Percentiles rank a stretch among this genome's conserved stretches.
phyloP scores from a whole-genome alignment of 1,140 invertebrate genomes.

The Hormaphis cornu region DNA sequence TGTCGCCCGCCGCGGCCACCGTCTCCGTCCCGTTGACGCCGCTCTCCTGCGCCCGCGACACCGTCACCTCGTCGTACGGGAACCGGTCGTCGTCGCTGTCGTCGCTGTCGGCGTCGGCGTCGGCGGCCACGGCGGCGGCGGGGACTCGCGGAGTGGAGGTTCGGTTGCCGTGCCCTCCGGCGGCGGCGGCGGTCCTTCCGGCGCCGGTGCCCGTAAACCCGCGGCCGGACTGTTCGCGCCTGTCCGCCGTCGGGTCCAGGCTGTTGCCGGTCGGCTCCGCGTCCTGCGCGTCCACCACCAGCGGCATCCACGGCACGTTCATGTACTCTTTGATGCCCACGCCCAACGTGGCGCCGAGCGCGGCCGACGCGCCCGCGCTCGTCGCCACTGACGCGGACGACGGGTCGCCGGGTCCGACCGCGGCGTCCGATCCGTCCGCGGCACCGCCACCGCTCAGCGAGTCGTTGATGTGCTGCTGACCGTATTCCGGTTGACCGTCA shows the following conservation, averaged over 20 bases:
- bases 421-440: neutral
- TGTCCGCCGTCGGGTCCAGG: conserved; percentile 5
- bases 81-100: neutral
- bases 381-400: neutral
- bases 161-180: neutral
- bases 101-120: neutral
- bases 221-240: conserved; percentile 13
- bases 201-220: neutral
- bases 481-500: conserved; percentile 13
- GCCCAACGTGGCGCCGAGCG: conserved; percentile 12
- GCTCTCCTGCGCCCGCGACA: too few relatives aligned
- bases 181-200: neutral
- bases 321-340: conserved; percentile 36
- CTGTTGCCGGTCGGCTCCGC: neutral
- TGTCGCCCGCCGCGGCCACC: conserved; percentile 38
- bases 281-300: conserved; percentile 4
- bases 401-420: neutral
- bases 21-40: neutral
- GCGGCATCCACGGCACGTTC: conserved; percentile 34
- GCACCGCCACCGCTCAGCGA: neutral
- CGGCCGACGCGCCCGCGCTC: neutral
- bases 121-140: too few relatives aligned
- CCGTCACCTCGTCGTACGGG: neutral
- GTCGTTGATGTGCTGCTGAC: conserved; percentile 24
- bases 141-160: too few relatives aligned